These are phyloP conservation scores for Drosophila orena DNA, from an alignment of 1,140 invertebrate genomes.

Conservation along the genomic window DNA sequence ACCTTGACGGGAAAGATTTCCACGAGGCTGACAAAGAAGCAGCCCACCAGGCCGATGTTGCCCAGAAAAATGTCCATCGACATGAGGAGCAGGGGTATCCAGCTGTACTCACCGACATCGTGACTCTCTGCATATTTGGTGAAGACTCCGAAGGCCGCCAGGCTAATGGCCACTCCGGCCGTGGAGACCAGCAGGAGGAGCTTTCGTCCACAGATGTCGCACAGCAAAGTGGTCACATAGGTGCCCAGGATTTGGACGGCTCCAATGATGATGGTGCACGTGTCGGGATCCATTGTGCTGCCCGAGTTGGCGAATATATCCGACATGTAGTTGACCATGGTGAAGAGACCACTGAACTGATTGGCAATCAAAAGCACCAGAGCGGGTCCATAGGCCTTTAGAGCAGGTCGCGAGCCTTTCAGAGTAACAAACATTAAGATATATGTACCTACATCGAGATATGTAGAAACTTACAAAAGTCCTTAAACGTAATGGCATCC, in stretches of 20 bases:
- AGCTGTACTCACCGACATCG: constrained; percentile 60
- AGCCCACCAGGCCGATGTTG: constrained; percentile 67
- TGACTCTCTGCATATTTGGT: constrained; percentile 42
- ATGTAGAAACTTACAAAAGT: constrained; percentile 54
- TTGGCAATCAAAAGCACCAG: constrained; percentile 53
- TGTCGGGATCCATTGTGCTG: constrained; percentile 85
- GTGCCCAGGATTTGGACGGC: constrained; percentile 85
- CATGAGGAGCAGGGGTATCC: constrained; percentile 70
- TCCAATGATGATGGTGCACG: constrained; percentile 86
- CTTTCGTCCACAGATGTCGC: constrained; percentile 62
- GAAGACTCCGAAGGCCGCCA: constrained; percentile 47
- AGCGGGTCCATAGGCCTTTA: constrained; percentile 47
- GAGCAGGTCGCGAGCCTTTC: constrained; percentile 27
- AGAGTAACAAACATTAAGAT: neutral
- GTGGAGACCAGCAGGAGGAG: constrained; percentile 60
- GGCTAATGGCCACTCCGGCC: constrained; percentile 50
- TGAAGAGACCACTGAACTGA: constrained; percentile 63
- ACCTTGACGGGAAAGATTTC: constrained; percentile 72
- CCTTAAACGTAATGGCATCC: constrained; percentile 31
- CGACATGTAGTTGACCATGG: constrained; percentile 75
- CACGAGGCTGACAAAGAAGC: constrained; percentile 71
- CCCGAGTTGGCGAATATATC: constrained; percentile 89
- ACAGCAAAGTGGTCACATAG: constrained; percentile 56
- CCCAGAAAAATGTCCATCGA: constrained; percentile 69
- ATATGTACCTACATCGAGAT: too few species aligned